A percentile compares a stretch with the other conserved stretches of the same genome.
Evolutionary conservation across 1,140 invertebrate genomes (phyloP).

Genomic region (Elysia chlorotica): DNA sequence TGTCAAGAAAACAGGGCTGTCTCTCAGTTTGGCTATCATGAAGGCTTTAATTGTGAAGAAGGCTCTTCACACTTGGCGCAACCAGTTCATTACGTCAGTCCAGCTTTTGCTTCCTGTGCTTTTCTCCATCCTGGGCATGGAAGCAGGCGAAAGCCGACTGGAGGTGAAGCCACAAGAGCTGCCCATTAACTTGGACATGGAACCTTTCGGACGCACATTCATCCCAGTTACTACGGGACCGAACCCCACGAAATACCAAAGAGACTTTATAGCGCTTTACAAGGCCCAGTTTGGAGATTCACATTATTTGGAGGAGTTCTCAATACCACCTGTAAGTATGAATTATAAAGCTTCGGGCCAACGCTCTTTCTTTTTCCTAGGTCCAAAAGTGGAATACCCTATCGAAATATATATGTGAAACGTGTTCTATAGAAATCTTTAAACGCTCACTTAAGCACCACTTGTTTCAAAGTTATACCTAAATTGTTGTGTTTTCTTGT

Average conservation of each 20-base stretch:
- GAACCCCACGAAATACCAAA: conserved; percentile 1
- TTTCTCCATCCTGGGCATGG: conserved; percentile 55
- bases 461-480: too few species aligned
- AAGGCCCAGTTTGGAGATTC: conserved; percentile 6
- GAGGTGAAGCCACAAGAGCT: conserved; percentile 44
- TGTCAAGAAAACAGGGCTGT: conserved; percentile 6
- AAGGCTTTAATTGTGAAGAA: conserved; percentile 58
- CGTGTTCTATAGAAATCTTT: too few species aligned
- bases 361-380: too few species aligned
- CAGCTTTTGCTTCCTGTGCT: conserved; percentile 57
- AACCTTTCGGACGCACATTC: conserved; percentile 22
- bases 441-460: too few species aligned
- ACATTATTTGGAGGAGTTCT: neutral
- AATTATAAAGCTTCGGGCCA: too few species aligned
- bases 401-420: too few species aligned
- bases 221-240: conserved; percentile 17
- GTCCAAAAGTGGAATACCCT: too few species aligned
- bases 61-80: conserved; percentile 54
- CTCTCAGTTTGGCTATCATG: conserved; percentile 26
- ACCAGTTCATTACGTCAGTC: conserved; percentile 47
- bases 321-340: too few species aligned
- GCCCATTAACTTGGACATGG: conserved; percentile 38
- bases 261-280: conserved; percentile 15
- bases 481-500: too few species aligned
- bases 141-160: conserved; percentile 49